These are phyloP conservation scores for Neosilurus hyrtlii DNA, from an alignment of 2,797 vertebrate species.

Conservation along the genomic window DNA sequence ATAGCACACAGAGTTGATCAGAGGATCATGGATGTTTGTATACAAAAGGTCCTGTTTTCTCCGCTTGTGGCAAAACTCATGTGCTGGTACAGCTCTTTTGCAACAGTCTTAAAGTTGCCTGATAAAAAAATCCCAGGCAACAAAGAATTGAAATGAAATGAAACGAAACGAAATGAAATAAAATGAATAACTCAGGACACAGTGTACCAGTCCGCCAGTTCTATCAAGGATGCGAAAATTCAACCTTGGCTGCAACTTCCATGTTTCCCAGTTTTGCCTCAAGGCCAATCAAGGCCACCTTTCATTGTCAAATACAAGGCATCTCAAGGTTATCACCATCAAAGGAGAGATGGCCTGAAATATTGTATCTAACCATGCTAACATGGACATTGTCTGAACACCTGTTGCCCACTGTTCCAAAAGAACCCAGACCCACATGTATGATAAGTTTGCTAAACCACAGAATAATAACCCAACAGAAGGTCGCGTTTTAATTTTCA, in stretches of 20 bases:
- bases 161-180: no score
- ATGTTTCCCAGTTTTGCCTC: constrained; percentile 13
- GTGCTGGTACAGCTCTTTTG: no score
- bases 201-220: constrained; percentile 12
- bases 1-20: no score
- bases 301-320: constrained; percentile 42
- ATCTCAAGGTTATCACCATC: constrained; percentile 23
- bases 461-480: not conserved
- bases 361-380: not conserved
- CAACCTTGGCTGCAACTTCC: constrained; percentile 34
- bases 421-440: not conserved
- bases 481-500: not conserved
- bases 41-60: no score
- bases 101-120: no score
- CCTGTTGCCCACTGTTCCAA: not conserved
- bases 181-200: constrained; percentile 14
- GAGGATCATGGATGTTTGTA: no score
- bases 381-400: constrained; percentile 1
- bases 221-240: constrained; percentile 32
- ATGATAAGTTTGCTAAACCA: not conserved
- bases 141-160: no score
- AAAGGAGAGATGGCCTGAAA: constrained; percentile 13
- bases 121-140: no score
- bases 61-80: no score
- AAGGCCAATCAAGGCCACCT: constrained; percentile 46